Percentiles rank a stretch among this genome's conserved stretches.
Conservation (phyloP, 2,113 vertebrate species). For the Pterocles burchelli region DNA sequence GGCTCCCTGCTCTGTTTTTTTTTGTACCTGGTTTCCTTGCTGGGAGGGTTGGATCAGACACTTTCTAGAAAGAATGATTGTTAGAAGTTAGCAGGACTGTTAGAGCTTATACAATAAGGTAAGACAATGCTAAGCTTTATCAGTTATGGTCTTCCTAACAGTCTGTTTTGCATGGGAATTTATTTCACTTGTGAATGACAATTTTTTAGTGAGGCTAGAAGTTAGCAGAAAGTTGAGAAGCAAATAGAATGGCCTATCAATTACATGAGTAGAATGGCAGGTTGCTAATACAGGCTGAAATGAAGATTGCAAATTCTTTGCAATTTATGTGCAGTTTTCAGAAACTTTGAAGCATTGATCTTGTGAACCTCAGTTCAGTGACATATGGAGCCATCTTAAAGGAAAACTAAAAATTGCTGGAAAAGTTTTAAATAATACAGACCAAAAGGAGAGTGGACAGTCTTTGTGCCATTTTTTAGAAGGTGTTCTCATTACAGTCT, state of each 20-base stretch:
- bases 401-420: background rate
- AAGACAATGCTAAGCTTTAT: background rate
- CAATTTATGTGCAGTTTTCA: slow-evolving; percentile 29
- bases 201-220: background rate
- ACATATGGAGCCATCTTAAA: background rate
- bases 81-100: background rate
- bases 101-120: background rate
- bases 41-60: background rate
- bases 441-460: slow-evolving; percentile 16
- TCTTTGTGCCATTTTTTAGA: slow-evolving; percentile 41
- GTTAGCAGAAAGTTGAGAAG: background rate
- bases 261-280: background rate
- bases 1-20: background rate
- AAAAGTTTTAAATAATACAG: slow-evolving; percentile 4
- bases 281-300: slow-evolving; percentile 4
- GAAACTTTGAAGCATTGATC: slow-evolving; percentile 33
- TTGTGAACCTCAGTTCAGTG: slow-evolving; percentile 15
- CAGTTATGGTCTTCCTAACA: background rate
- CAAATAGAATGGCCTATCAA: background rate
- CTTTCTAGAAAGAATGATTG: background rate
- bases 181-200: slow-evolving; percentile 10
- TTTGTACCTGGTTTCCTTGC: background rate
- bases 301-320: background rate
- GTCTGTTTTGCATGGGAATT: background rate
- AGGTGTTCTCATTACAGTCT: slow-evolving; percentile 35